These are phyloP conservation scores for Dynastes tityus DNA, from an alignment of 2,888 invertebrate species.

Conservation along the genomic window DNA sequence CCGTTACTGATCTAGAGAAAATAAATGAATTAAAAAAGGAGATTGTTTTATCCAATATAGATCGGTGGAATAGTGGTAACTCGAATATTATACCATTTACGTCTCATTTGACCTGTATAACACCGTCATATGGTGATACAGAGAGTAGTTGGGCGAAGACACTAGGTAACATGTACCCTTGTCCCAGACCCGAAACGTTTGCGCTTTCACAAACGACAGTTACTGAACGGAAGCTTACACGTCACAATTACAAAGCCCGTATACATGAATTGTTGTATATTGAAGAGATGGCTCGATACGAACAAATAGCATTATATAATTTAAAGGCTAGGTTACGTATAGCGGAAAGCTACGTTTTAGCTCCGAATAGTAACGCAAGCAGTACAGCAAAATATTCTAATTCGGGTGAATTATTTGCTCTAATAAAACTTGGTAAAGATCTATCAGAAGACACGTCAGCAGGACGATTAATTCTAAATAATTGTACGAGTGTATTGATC, in stretches of 20 bases:
- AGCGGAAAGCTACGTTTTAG: slow-evolving; percentile 79
- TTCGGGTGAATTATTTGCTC: slow-evolving; percentile 83
- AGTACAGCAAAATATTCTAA: slow-evolving; percentile 84
- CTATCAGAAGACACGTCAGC: slow-evolving; percentile 88
- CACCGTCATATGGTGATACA: slow-evolving; percentile 57
- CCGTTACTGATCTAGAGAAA: slow-evolving; percentile 77
- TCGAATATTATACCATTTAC: slow-evolving; percentile 67
- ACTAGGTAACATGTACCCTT: slow-evolving; percentile 77
- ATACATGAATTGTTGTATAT: slow-evolving; percentile 84
- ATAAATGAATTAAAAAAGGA: slow-evolving; percentile 78
- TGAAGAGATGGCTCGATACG: slow-evolving; percentile 83
- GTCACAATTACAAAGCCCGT: slow-evolving; percentile 81
- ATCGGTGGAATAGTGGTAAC: slow-evolving; percentile 74
- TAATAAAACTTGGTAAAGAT: slow-evolving; percentile 81
- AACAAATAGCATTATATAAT: slow-evolving; percentile 81
- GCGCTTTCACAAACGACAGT: slow-evolving; percentile 80
- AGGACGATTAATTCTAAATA: slow-evolving; percentile 84
- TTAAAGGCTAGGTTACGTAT: slow-evolving; percentile 77
- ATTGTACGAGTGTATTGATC: slow-evolving; percentile 81
- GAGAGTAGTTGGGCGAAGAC: slow-evolving; percentile 72
- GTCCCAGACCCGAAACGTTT: slow-evolving; percentile 79
- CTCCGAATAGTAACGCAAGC: slow-evolving; percentile 79
- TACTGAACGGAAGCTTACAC: slow-evolving; percentile 75
- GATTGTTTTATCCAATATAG: slow-evolving; percentile 76
- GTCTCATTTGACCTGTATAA: slow-evolving; percentile 59